Conservation (phyloP, 2,888 invertebrate species). For the Neelides folsomi region DNA sequence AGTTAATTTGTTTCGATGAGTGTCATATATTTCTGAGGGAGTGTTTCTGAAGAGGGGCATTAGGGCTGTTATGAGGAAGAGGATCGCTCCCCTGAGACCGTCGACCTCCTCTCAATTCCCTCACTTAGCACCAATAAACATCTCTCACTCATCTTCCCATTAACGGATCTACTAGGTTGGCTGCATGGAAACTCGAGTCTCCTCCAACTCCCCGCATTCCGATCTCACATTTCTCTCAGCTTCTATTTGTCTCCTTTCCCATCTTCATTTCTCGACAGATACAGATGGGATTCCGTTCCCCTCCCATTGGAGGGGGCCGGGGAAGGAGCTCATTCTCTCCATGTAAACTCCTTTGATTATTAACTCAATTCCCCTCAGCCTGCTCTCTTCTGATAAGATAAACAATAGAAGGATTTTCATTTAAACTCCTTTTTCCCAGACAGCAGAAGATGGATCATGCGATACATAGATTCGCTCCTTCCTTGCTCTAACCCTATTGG, state of each 20-base stretch:
- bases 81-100: conserved; percentile 5
- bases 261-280: background rate
- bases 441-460: no score
- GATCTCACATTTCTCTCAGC: conserved; percentile 5
- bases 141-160: conserved; percentile 13
- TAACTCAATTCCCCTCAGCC: conserved; percentile 1
- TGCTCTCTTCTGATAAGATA: background rate
- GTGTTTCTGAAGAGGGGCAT: no score
- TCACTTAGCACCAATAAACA: conserved; percentile 16
- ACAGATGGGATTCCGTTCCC: background rate
- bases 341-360: background rate
- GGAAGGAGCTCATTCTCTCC: conserved; percentile 3
- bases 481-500: no score
- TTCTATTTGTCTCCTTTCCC: conserved; percentile 1
- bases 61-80: no score
- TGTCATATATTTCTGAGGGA: no score
- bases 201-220: background rate
- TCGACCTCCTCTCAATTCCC: conserved; percentile 13
- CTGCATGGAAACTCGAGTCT: background rate
- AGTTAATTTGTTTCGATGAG: no score
- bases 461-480: no score
- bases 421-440: no score
- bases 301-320: background rate
- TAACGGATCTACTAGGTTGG: background rate
- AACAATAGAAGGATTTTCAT: no score